Evolutionary conservation across 1,140 invertebrate genomes (phyloP), one percentile per base, ranked within the genome.

Genomic region (Megathymus violae): DNA sequence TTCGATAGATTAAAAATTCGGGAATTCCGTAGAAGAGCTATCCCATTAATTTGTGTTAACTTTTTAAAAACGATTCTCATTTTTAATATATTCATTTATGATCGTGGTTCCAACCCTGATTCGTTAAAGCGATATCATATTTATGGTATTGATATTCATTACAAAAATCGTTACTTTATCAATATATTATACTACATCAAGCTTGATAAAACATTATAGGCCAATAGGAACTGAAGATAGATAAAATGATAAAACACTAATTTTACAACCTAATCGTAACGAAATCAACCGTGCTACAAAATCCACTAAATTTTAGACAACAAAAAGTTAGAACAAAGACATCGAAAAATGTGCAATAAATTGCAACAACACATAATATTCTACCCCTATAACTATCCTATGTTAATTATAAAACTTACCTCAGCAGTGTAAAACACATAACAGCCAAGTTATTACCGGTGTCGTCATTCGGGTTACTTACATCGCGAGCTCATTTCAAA

Each of bases 41-140:
- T 80, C 81, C 64, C 79, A 70, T 71, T 64, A 54, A 43, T 63
- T 64, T 69, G 16, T 69, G 64, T 73, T 65, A 31, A 69, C 4
- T 51, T 56, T 73, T 67, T 67, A 70, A 72, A 75, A 75, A 74
- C 64, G 61, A 71, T 71, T 70, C 68, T 68, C 61, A 69, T 71
- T 68, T 67, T 72, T 78, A 64, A 64, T 72, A 76, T 78, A 78
- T 71, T 74, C 62, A 71, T 76, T 85, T 78, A 76, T 76, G 77
- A 82, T 85, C 79, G 76, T 85, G 78, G 82, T 87, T 80, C 64
- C 77, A 82, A 88, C 88, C 88, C 88, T 90, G 88, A 83, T 79
- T 88, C 85, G 80, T 86, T 88, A 79, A 88, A 90, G 85, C 85
- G 74, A 88, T 86, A 82, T 56, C 43, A 50, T 77, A 81, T 74